Percentiles rank a stretch among this genome's conserved stretches.
phyloP scores from a whole-genome alignment of 2,113 vertebrate genomes.

The Oryzias javanicus region DNA sequence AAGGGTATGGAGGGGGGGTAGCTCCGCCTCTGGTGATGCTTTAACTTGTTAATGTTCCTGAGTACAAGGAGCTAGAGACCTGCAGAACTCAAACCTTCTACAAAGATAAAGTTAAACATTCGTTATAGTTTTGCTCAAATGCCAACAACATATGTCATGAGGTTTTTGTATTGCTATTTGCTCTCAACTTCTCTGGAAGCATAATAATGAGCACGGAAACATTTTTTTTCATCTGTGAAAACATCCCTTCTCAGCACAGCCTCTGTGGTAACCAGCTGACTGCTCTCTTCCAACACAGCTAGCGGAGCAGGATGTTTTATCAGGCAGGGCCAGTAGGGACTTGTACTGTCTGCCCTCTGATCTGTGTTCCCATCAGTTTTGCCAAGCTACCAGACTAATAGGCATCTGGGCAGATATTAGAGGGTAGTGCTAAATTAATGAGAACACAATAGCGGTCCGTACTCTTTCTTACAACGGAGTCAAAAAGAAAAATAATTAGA shows the following conservation, averaged over 20 bases:
- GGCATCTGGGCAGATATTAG: constrained; percentile 67
- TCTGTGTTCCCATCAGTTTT: constrained; percentile 66
- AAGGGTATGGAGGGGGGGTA: too few species aligned
- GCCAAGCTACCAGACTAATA: constrained; percentile 67
- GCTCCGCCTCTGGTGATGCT: too few species aligned
- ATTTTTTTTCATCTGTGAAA: constrained; percentile 12
- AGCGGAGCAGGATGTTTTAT: constrained; percentile 64
- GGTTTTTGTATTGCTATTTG: constrained; percentile 6
- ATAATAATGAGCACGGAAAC: constrained; percentile 19
- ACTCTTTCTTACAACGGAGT: constrained; percentile 34
- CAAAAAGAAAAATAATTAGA: constrained; percentile 10
- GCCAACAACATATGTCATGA: constrained; percentile 1
- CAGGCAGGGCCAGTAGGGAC: constrained; percentile 54
- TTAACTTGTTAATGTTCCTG: too few species aligned
- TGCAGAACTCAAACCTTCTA: neutral
- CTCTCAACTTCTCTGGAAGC: constrained; percentile 5
- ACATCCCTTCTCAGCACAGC: constrained; percentile 14
- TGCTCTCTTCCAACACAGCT: constrained; percentile 25
- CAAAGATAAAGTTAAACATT: neutral
- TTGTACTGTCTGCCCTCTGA: constrained; percentile 67
- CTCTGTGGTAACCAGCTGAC: constrained; percentile 33
- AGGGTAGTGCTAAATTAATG: constrained; percentile 59
- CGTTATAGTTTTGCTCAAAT: neutral
- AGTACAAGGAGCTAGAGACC: neutral
- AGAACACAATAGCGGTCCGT: constrained; percentile 54